Evolutionary conservation across 2,888 invertebrate species (phyloP).

Genomic region (Bruchidius siliquastri): DNA sequence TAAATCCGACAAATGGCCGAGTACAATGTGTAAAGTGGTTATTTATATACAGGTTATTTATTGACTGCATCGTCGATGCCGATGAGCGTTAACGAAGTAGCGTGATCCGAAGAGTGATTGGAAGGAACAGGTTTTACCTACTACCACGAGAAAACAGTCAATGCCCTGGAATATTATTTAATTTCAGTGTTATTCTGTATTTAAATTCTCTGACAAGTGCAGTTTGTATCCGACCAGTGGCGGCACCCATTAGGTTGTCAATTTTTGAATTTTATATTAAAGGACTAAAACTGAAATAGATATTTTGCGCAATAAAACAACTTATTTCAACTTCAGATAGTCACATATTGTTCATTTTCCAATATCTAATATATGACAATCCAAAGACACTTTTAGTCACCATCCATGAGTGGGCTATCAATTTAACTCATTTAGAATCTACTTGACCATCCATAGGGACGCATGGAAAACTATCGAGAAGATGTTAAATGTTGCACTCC

Average conservation of each 20-base stretch:
- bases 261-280: too few species aligned
- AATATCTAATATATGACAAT: too few species aligned
- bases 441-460: too few species aligned
- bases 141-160: conserved; percentile 36
- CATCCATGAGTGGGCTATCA: too few species aligned
- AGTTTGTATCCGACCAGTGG: conserved; percentile 21
- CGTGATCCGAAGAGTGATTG: conserved; percentile 28
- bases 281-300: too few species aligned
- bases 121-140: conserved; percentile 38
- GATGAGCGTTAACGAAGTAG: background rate
- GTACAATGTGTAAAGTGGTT: background rate
- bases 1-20: conserved; percentile 7
- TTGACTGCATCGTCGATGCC: conserved; percentile 5
- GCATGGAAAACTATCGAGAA: too few species aligned
- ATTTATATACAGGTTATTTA: background rate
- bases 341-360: too few species aligned
- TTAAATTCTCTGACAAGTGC: conserved; percentile 41
- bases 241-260: background rate
- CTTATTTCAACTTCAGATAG: too few species aligned
- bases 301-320: too few species aligned
- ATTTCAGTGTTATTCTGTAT: conserved; percentile 39
- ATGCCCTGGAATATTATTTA: conserved; percentile 43
- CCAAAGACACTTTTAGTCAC: too few species aligned
- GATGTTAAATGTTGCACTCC: too few species aligned
- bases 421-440: too few species aligned